Conservation (phyloP, 2,797 vertebrate species). For the Channa striata region DNA sequence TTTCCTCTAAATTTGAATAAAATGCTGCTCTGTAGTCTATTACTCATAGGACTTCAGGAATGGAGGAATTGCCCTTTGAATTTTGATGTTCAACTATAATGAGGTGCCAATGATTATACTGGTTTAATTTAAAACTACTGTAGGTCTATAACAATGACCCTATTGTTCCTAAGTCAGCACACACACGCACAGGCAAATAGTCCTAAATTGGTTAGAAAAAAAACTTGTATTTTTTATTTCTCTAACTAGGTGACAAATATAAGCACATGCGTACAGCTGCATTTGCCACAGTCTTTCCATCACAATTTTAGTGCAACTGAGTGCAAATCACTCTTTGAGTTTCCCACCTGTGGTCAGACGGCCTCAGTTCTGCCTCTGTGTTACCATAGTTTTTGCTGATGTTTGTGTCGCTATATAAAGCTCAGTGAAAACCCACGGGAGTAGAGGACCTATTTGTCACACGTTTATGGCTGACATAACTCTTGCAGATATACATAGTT, state of each 20-base stretch:
- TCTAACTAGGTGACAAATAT: too few relatives aligned
- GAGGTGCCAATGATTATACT: neutral
- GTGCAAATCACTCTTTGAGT: neutral
- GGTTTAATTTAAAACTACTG: too few relatives aligned
- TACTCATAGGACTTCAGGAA: neutral
- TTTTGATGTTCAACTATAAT: neutral
- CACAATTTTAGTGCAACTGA: too few relatives aligned
- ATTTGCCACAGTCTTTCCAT: too few relatives aligned
- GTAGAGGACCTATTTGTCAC: constrained; percentile 23
- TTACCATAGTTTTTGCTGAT: constrained; percentile 30
- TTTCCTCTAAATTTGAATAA: neutral
- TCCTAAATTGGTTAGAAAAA: too few relatives aligned
- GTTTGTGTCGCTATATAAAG: constrained; percentile 34
- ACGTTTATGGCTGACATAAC: constrained; percentile 28
- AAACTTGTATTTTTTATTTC: too few relatives aligned
- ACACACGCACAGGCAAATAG: too few relatives aligned
- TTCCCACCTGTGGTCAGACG: neutral
- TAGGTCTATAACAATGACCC: too few relatives aligned
- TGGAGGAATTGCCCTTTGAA: neutral
- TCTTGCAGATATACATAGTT: constrained; percentile 9
- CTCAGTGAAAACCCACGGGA: constrained; percentile 20
- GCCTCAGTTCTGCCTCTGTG: neutral
- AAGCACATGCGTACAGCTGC: too few relatives aligned
- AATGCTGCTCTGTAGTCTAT: neutral
- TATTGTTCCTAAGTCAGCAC: too few relatives aligned